Conservation (phyloP, 2,888 invertebrate genomes). For the Salticus scenicus region DNA sequence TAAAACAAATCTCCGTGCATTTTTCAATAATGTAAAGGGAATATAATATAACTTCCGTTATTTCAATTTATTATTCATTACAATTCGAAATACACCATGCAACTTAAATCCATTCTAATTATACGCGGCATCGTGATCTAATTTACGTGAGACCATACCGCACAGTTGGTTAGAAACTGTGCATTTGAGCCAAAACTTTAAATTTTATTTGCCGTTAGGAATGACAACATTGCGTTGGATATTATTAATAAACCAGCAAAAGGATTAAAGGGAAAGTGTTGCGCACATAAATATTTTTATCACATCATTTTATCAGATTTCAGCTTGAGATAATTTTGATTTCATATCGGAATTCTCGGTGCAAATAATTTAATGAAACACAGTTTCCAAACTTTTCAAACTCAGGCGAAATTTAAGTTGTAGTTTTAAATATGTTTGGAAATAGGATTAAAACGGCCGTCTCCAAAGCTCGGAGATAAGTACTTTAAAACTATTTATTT, state of each 20-base stretch:
- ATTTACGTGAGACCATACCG: not conserved
- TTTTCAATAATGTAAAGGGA: slow-evolving; percentile 6
- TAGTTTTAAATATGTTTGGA: not conserved
- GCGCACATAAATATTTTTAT: slow-evolving; percentile 20
- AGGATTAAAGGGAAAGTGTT: slow-evolving; percentile 1
- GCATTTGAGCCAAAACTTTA: not conserved
- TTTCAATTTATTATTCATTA: slow-evolving; percentile 22
- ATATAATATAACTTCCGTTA: not conserved
- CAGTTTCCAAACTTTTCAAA: slow-evolving; percentile 5
- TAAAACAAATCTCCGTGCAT: slow-evolving; percentile 1
- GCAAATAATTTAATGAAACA: slow-evolving; percentile 12
- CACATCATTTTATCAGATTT: slow-evolving; percentile 8
- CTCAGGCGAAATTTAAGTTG: not conserved
- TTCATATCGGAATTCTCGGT: slow-evolving; percentile 2
- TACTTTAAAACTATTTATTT: slow-evolving; percentile 3
- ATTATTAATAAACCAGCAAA: slow-evolving; percentile 20
- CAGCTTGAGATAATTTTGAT: not conserved
- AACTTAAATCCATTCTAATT: slow-evolving; percentile 23
- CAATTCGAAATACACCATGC: not conserved
- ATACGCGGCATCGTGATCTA: not conserved
- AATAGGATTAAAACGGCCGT: slow-evolving; percentile 6
- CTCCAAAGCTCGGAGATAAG: not conserved
- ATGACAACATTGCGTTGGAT: slow-evolving; percentile 12
- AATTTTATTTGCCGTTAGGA: slow-evolving; percentile 20
- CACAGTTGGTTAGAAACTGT: not conserved